Evolutionary conservation across 2,797 vertebrate species (phyloP).

Genomic region (Peromyscus attwateri): DNA sequence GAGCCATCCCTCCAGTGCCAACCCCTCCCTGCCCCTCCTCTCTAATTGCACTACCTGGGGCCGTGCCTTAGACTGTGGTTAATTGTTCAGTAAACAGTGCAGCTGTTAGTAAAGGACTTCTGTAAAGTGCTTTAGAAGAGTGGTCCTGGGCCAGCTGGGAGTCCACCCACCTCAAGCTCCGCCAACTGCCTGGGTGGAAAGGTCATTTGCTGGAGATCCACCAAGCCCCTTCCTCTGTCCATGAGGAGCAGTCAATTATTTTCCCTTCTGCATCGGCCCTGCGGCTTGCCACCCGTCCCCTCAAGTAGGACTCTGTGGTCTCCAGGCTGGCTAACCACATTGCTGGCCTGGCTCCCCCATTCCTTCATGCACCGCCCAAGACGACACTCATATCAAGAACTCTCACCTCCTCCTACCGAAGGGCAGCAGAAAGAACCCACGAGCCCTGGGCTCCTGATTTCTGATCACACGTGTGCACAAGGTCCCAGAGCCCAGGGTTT

Average conservation of each 20-base stretch:
- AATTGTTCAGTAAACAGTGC: neutral
- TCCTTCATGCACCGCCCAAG: neutral
- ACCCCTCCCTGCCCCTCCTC: neutral
- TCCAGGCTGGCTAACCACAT: accelerated
- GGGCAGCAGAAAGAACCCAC: neutral
- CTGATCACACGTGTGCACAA: neutral
- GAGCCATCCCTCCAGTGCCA: neutral
- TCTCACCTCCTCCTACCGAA: accelerated
- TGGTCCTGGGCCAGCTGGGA: neutral
- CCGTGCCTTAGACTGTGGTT: neutral
- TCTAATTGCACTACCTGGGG: neutral
- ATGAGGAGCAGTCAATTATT: neutral
- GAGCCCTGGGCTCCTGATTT: neutral
- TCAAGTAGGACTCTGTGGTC: neutral
- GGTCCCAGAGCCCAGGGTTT: neutral
- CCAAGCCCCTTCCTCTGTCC: neutral
- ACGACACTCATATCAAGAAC: too few species aligned
- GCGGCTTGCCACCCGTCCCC: too few species aligned
- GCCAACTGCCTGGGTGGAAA: neutral
- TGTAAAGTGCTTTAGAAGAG: neutral
- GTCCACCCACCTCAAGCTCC: neutral
- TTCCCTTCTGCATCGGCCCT: accelerated
- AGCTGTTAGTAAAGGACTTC: neutral
- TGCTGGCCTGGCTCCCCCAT: neutral
- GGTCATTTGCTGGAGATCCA: neutral